Evolutionary conservation across 2,113 vertebrate species (phyloP).

Genomic region (Varanus komodoensis): DNA sequence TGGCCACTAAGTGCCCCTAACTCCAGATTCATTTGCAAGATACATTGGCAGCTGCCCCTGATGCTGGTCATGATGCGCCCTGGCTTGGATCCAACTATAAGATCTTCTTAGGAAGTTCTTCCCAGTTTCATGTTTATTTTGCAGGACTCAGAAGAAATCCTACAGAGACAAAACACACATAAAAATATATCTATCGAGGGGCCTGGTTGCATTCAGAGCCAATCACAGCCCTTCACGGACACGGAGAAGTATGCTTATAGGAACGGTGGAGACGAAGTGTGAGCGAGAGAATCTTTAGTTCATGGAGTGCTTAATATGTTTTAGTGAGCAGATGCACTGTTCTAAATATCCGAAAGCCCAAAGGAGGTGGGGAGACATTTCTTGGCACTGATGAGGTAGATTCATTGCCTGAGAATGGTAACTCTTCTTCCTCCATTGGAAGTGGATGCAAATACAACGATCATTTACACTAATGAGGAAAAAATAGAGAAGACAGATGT

Average conservation of each 20-base stretch:
- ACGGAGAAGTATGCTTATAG: conserved; percentile 69
- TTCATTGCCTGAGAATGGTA: conserved; percentile 67
- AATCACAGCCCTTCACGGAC: conserved; percentile 52
- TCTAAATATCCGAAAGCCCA: conserved; percentile 69
- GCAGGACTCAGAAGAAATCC: conserved; percentile 58
- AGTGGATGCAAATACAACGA: conserved; percentile 29
- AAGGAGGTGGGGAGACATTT: conserved; percentile 65
- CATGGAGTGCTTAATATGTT: conserved; percentile 68
- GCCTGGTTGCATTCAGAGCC: conserved; percentile 43
- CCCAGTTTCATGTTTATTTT: conserved; percentile 59
- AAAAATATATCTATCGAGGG: conserved; percentile 55
- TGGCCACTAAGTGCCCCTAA: too few relatives aligned
- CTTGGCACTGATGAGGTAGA: conserved; percentile 67
- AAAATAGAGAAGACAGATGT: conserved; percentile 52
- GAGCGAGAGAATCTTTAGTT: conserved; percentile 65
- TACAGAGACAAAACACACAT: conserved; percentile 59
- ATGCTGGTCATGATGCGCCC: background rate
- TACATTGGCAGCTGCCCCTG: too few relatives aligned
- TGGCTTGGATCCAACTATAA: background rate
- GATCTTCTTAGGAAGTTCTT: conserved; percentile 35
- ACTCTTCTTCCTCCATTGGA: conserved; percentile 42
- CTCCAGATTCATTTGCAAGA: too few relatives aligned
- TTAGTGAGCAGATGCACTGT: conserved; percentile 69
- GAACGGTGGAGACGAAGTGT: background rate
- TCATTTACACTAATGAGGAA: conserved; percentile 44